Base-by-base conservation (phyloP, 2,113 vertebrate species). In the Pachypanchax playfairii region DNA sequence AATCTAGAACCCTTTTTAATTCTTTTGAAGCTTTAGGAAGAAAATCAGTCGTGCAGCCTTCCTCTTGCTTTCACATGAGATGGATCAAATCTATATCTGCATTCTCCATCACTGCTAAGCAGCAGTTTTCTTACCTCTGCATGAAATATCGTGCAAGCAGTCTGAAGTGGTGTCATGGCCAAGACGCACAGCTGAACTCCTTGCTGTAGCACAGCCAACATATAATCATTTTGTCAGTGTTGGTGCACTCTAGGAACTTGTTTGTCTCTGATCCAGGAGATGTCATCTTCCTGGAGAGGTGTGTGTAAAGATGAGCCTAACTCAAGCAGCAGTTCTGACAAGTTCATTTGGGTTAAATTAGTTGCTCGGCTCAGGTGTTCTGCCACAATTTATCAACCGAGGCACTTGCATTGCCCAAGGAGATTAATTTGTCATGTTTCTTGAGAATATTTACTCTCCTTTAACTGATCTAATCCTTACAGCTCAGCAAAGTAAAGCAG, bases 301-400 rank as follows among this genome's bases (percentile, higher is more conserved):
- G 14, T 14, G 14, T 33, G 62, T 63, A 80, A 74, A 73, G 71
- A 77, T 65, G 83, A 86, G 83, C 73, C 65, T 52, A 67, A 73
- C 73, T 71, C 82, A 74, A 77, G 59, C 43, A 58, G 83, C 77
- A 68, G 64, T 79, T 51, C 69, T 85, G 87, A 87, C 85, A 80
- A 85, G 77, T 88, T 91, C 70, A 86, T 88, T 86, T 87, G 64
- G 72, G 74, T 69, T 73, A 85, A 89, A 90, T 91, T 83, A 81
- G 84, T 79, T 52, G 79, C 67, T 63, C 69, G 41, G 50, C 80
- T 88, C 79, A 81, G 79, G 80, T 86, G 68, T 75, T 66, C 77
- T 43, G 63, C 53, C 52, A 51, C 72, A 83, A 87, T 90, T 88
- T 82, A 81, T 88, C 87, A 86, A 49, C 33, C 0, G 20, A 73